phyloP scores from a whole-genome alignment of 2,113 vertebrate species.

The Eidolon helvum region DNA sequence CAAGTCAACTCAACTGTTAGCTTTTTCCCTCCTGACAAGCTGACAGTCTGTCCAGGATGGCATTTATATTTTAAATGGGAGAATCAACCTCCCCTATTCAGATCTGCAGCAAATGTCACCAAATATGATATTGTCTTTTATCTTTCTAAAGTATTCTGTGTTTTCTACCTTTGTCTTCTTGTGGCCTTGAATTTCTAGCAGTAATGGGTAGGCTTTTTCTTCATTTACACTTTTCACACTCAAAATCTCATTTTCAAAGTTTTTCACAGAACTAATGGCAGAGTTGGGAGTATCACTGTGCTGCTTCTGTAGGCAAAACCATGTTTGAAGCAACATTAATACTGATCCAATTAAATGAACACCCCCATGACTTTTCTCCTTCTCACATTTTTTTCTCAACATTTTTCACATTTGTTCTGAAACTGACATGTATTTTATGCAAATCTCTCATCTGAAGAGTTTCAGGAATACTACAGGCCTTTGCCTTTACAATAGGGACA shows the following conservation, averaged over 20 bases:
- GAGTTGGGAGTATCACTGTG: background rate
- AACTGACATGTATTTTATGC: background rate
- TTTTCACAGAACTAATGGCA: background rate
- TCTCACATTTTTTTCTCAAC: background rate
- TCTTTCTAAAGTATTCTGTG: background rate
- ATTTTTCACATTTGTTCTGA: background rate
- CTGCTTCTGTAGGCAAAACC: accelerated
- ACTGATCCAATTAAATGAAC: background rate
- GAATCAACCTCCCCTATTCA: background rate
- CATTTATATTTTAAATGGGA: background rate
- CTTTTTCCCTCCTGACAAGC: background rate
- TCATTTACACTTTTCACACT: background rate
- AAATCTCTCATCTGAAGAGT: background rate
- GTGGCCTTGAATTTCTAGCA: background rate
- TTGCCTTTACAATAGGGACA: background rate
- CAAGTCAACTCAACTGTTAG: background rate
- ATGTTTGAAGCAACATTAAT: too few relatives aligned
- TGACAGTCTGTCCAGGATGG: background rate
- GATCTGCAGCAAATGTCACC: background rate
- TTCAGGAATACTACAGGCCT: background rate
- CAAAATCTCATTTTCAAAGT: background rate
- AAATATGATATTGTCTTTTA: background rate
- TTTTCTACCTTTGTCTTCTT: background rate
- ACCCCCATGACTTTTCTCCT: background rate
- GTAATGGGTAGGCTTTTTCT: background rate